phyloP scores from a whole-genome alignment of 2,113 vertebrate species.

The Colossoma macropomum region DNA sequence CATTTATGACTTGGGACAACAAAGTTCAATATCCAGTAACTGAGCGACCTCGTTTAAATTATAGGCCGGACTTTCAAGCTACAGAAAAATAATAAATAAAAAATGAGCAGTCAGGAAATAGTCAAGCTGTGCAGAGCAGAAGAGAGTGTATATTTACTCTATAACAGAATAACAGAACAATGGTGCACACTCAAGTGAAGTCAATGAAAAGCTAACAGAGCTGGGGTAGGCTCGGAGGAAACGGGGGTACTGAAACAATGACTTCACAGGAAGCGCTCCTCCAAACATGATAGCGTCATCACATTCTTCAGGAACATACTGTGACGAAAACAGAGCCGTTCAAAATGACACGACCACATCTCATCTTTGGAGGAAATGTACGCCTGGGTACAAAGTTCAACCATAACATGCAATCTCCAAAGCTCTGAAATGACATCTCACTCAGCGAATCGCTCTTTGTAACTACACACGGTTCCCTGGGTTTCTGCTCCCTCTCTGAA shows the following conservation, averaged over 20 bases:
- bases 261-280: conserved; percentile 23
- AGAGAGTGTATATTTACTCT: background rate
- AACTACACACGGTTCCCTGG: background rate
- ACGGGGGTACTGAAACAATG: conserved; percentile 14
- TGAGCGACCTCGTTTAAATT: background rate
- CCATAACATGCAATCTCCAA: background rate
- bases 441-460: background rate
- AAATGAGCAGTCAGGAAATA: background rate
- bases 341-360: background rate
- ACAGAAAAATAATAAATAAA: background rate
- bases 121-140: background rate
- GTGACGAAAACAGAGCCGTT: background rate
- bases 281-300: conserved; percentile 27
- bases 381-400: conserved; percentile 9
- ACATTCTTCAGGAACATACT: conserved; percentile 30
- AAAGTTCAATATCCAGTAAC: background rate
- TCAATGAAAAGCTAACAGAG: background rate
- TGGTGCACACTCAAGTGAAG: background rate
- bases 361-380: conserved; percentile 3
- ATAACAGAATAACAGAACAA: background rate
- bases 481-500: background rate
- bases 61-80: background rate
- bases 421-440: background rate
- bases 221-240: background rate
- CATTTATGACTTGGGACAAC: background rate